Base-by-base conservation (phyloP, 2,797 vertebrate genomes). In the Sylvia borin region DNA sequence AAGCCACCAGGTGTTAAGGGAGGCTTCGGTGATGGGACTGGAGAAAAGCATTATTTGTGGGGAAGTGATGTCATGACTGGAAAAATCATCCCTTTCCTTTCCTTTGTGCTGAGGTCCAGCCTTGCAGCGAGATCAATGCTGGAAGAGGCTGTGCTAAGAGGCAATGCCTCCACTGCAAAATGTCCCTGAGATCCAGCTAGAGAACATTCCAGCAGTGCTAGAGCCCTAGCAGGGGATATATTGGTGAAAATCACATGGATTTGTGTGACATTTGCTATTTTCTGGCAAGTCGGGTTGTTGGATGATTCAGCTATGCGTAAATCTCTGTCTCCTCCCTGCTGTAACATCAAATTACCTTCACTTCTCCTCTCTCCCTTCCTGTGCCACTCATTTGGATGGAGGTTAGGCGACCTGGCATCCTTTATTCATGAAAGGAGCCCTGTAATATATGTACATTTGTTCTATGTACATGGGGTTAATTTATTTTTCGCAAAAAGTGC, bases 101-200 rank as follows among this genome's bases (percentile, higher is more conserved):
- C 32, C 27, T 72, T 78, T 51, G 18, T 3, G 1, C 65, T 55
- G 85, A 66, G 32, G 45, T 66, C 8, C 1, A 3, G 50, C 1
- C 0, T 22, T 84, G 31, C 29, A 43, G 54, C 0, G 3, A 76
- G 15, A 32, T 43, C 0, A 0, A 2, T 0, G 0, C 65, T 65
- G 17, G 31, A 73, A 74, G 36, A 13, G 40, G 20, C 45, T 47
- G 58, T 72, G 29, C 45, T 3, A 5, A 38, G 54, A 55, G 58
- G 5, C 38, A 8, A 29, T 6, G 8, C 26, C 9, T 38, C 58
- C 18, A 8, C 36, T 29, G 18, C 26, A 61, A 61, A 71, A 67
- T 16, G 9, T 50, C 57, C 58, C 40, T 25, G 29, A 77, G 3
- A 64, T 10, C 3, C 1, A 3, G 14, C 4, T 55, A 16, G 16